Evolutionary conservation across 2,113 vertebrate genomes (phyloP).

Genomic region (Nothocercus julius): DNA sequence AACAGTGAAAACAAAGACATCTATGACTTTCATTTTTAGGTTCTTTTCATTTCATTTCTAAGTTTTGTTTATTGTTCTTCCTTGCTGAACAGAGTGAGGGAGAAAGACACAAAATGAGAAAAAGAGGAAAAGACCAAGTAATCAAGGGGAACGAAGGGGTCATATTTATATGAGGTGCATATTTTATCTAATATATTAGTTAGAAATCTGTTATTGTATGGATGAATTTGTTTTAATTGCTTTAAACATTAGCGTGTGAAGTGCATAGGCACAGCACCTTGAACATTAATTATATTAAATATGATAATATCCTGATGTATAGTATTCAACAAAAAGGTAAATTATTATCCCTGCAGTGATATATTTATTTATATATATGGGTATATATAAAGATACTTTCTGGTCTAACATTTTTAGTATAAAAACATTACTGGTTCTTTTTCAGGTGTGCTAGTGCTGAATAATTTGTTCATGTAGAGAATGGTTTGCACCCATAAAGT

Average conservation of each 20-base stretch:
- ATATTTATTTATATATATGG: no score
- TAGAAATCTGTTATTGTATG: background rate
- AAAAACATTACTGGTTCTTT: background rate
- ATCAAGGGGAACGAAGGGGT: rapidly evolving
- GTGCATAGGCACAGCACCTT: background rate
- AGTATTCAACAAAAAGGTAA: constrained; percentile 31
- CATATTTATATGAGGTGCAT: background rate
- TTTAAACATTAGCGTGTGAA: background rate
- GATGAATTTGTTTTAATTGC: background rate
- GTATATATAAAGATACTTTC: background rate
- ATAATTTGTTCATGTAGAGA: background rate
- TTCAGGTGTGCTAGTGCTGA: background rate
- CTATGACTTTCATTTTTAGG: background rate
- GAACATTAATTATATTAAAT: constrained; percentile 33
- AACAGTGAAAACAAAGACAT: background rate
- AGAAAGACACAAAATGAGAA: background rate
- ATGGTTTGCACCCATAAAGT: background rate
- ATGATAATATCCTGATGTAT: constrained; percentile 29
- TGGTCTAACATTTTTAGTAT: background rate
- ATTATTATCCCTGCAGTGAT: constrained; percentile 16
- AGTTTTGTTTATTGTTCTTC: background rate
- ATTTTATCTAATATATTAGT: constrained; percentile 16
- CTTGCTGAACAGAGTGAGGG: background rate
- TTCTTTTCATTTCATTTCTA: rapidly evolving
- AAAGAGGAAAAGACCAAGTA: background rate